Conservation (phyloP, 2,797 vertebrate species). For the Mus spretus region DNA sequence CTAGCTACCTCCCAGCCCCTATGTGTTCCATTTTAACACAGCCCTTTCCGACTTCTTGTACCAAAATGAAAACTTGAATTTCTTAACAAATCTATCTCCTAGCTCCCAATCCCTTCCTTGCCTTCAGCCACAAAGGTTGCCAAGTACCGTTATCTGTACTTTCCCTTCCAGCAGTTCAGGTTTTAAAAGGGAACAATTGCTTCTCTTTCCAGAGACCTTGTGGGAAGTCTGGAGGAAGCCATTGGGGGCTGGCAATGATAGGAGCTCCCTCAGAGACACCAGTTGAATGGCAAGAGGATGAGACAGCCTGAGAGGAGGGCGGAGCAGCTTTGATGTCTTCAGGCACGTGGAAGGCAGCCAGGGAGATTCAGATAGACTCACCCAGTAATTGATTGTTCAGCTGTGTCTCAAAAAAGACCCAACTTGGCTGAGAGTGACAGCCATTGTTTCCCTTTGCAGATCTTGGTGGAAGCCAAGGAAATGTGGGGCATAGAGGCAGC, state of each 20-base stretch:
- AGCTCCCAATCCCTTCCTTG: neutral
- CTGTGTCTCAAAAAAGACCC: conserved; percentile 68
- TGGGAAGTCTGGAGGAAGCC: conserved; percentile 21
- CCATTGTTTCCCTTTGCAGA: conserved; percentile 73
- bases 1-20: neutral
- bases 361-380: conserved; percentile 69
- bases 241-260: neutral
- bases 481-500: conserved; percentile 71
- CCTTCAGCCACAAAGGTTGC: neutral
- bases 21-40: neutral
- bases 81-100: neutral
- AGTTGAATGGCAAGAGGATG: neutral
- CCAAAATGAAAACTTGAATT: neutral
- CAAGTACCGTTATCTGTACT: neutral
- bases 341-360: conserved; percentile 70
- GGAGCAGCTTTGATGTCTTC: conserved; percentile 42
- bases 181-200: neutral
- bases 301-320: neutral
- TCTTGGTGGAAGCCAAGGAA: conserved; percentile 55
- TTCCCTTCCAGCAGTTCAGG: neutral
- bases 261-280: neutral
- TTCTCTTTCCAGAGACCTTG: conserved; percentile 46
- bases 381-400: conserved; percentile 79
- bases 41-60: neutral
- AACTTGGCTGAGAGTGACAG: conserved; percentile 24